These are phyloP conservation scores for Cosmia trapezina DNA, from an alignment of 2,888 invertebrate species.

Conservation along the genomic window DNA sequence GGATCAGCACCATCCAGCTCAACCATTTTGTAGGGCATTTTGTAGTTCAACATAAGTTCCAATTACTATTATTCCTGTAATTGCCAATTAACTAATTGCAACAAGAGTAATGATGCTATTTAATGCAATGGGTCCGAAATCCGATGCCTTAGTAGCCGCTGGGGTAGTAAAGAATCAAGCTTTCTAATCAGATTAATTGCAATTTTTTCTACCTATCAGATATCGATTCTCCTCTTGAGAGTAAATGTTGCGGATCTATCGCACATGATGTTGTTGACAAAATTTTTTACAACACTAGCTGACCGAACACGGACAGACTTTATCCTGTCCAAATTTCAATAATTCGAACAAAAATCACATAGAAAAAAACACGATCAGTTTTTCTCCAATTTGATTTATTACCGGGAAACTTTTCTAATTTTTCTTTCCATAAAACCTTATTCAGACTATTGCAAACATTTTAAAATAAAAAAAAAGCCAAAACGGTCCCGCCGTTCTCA, in stretches of 20 bases:
- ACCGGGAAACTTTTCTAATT: no score
- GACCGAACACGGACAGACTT: not conserved
- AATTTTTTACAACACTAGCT: not conserved
- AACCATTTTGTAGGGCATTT: no score
- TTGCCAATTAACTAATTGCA: no score
- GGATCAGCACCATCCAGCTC: no score
- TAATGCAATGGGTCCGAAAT: not conserved
- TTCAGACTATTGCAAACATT: no score
- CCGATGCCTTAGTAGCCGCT: not conserved
- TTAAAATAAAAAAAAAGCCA: no score
- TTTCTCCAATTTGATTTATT: not conserved
- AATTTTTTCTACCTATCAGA: not conserved
- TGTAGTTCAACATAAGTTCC: no score
- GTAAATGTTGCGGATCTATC: no score
- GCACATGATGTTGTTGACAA: no score
- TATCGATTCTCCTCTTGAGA: no score
- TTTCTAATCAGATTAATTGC: not conserved
- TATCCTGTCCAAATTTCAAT: not conserved
- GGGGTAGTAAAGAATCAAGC: not conserved
- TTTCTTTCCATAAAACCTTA: not conserved
- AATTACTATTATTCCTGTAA: no score
- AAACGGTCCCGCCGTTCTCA: not conserved
- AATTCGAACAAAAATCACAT: not conserved
- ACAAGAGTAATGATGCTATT: not conserved
- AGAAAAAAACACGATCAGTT: not conserved